Evolutionary conservation across 2,113 vertebrate species (phyloP).

Genomic region (Apus apus): DNA sequence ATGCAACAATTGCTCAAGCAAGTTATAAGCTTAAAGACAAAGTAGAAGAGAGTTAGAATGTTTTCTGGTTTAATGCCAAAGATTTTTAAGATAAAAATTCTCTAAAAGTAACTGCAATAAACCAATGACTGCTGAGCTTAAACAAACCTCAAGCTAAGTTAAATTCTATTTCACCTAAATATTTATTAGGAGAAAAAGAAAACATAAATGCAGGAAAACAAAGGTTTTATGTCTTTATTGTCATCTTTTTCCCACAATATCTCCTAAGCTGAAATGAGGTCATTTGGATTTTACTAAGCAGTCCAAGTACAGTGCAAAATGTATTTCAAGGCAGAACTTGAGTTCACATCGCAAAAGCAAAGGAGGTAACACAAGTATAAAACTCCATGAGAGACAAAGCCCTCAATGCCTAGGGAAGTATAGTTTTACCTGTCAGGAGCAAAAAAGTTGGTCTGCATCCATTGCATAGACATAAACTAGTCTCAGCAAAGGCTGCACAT

Average conservation of each 20-base stretch:
- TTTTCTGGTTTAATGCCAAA: slow-evolving; percentile 71
- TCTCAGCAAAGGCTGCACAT: neutral
- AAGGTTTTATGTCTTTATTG: slow-evolving; percentile 69
- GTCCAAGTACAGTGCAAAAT: slow-evolving; percentile 39
- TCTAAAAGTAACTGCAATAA: slow-evolving; percentile 69
- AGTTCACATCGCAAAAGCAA: slow-evolving; percentile 3
- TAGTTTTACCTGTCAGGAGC: slow-evolving; percentile 30
- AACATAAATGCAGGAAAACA: slow-evolving; percentile 56
- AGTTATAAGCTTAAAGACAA: slow-evolving; percentile 55
- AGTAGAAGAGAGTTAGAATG: slow-evolving; percentile 62
- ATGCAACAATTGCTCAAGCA: slow-evolving; percentile 66
- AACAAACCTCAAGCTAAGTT: slow-evolving; percentile 72
- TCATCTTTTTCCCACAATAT: slow-evolving; percentile 58
- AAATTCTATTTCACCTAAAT: slow-evolving; percentile 75
- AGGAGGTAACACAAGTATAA: slow-evolving; percentile 34
- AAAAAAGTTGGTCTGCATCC: slow-evolving; percentile 6
- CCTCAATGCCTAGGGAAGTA: slow-evolving; percentile 17
- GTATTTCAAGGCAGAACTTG: slow-evolving; percentile 26
- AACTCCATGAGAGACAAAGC: neutral
- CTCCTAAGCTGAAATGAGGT: slow-evolving; percentile 47
- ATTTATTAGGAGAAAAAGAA: slow-evolving; percentile 73
- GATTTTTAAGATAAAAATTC: slow-evolving; percentile 74
- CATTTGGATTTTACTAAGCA: slow-evolving; percentile 53
- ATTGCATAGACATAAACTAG: neutral
- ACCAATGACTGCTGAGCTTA: slow-evolving; percentile 68